Evolutionary conservation across 1,140 invertebrate genomes (phyloP).

Genomic region (Megalonaias nervosa): DNA sequence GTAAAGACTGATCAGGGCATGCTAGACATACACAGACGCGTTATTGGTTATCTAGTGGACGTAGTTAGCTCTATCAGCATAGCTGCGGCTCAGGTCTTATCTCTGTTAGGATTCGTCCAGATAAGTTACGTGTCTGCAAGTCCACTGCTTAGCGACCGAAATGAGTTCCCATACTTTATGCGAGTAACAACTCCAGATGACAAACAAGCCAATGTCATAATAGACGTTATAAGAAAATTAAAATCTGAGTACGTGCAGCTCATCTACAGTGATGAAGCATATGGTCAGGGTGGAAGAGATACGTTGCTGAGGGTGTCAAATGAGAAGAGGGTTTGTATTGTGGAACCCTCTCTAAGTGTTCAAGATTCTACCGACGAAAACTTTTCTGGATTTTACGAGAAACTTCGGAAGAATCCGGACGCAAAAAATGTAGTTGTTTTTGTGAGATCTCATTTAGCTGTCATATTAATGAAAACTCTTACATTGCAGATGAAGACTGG

Average conservation of each 20-base stretch:
- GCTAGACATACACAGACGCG: conserved; percentile 48
- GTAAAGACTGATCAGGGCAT: neutral
- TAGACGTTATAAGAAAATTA: conserved; percentile 32
- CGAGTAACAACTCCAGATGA: conserved; percentile 86
- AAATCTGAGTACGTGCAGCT: conserved; percentile 44
- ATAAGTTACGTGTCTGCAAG: conserved; percentile 85
- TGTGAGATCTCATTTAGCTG: conserved; percentile 3
- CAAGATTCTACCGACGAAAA: conserved; percentile 5
- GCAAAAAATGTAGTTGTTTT: conserved; percentile 31
- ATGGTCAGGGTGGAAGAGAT: conserved; percentile 28
- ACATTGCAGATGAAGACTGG: neutral
- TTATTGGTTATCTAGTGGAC: conserved; percentile 34
- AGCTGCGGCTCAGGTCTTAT: conserved; percentile 20
- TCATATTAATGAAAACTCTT: conserved; percentile 3
- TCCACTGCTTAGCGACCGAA: conserved; percentile 81
- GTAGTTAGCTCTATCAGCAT: conserved; percentile 25
- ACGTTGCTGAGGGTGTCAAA: conserved; percentile 14
- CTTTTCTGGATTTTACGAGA: conserved; percentile 12
- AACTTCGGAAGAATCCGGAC: conserved; percentile 1
- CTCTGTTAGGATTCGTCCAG: conserved; percentile 67
- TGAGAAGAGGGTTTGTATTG: conserved; percentile 39
- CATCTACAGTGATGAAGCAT: conserved; percentile 25
- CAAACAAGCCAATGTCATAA: conserved; percentile 82
- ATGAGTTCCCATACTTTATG: conserved; percentile 82
- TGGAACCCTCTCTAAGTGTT: conserved; percentile 32